Base-by-base conservation (phyloP, 2,888 invertebrate genomes). In the Eilema sororculum region DNA sequence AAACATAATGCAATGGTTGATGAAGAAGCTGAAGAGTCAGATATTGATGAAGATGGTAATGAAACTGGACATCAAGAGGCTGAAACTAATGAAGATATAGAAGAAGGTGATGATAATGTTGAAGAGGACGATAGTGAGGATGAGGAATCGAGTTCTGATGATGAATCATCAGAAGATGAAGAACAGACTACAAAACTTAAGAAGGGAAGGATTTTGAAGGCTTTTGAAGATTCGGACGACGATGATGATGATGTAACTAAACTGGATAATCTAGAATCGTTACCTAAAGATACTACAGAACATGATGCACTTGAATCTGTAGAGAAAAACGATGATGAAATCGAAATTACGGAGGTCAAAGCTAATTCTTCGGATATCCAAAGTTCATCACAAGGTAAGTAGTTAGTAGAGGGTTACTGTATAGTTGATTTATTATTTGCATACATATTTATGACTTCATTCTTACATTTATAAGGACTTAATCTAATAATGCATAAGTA, bases 21-120 rank as follows among this genome's bases (percentile, higher is more conserved):
- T 69, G 93, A 95, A 73, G 96, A 96, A 80, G 96, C 96, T 60
- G 95, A 95, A 76, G 95, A 94, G 79, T 93, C 95, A 9, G 93
- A 95, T 62, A 89, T 90, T 73, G 93, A 93, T 62, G 88, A 91
- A 71, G 87, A 87, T 41, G 83, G 87, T 65, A 76, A 78, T 22
- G 79, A 84, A 69, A 69, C 71, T 33, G 76, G 5, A n/a, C 20
- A 16, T 46, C 86, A 89, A 58, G 87, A 88, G 66, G 84, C 84
- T 65, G 88, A 87, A n/a, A 25, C 13, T 28, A 25, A 68, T 28
- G 28, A 63, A 20, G 46, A 58, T 63, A 24, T 59, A 41, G 25
- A n/a, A 13, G 80, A 87, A 52, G 80, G 83, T 72, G 85, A 89
- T 65, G 41, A 56, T 59, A 88, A 88, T 13, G 87, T 88, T 68